Evolutionary conservation across 2,797 vertebrate genomes (phyloP).

Genomic region (Vespertilio murinus): DNA sequence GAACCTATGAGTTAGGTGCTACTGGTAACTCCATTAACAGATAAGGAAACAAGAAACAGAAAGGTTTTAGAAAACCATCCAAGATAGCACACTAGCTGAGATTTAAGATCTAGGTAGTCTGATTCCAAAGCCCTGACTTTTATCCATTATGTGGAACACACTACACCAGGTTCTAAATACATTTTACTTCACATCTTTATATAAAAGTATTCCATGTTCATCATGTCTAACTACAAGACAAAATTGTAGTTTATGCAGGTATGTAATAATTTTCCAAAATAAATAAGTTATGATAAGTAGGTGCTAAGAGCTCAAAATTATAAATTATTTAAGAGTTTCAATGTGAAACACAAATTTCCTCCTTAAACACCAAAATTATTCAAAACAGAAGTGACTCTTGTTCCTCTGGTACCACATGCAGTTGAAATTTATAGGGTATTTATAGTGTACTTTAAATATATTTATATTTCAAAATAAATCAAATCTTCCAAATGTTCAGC

Average conservation of each 20-base stretch:
- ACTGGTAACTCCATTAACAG: not conserved
- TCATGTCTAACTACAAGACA: not conserved
- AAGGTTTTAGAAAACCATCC: not conserved
- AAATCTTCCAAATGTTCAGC: not conserved
- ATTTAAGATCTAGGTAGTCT: not conserved
- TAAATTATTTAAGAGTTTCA: not conserved
- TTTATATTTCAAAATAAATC: conserved; percentile 51
- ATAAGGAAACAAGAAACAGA: conserved; percentile 14
- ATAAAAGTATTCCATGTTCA: not conserved
- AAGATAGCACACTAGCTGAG: not conserved
- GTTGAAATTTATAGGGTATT: not conserved
- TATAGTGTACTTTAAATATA: not conserved
- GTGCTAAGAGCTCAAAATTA: conserved; percentile 48
- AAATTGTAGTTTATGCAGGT: not conserved
- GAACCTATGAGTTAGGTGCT: not conserved
- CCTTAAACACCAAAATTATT: conserved; percentile 36
- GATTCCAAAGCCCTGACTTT: not conserved
- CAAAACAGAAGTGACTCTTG: conserved; percentile 39
- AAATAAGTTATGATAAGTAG: not conserved
- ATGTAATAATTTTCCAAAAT: conserved; percentile 35
- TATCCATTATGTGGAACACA: not conserved
- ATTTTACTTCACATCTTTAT: not conserved
- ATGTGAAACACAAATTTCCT: conserved; percentile 24
- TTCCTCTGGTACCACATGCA: conserved; percentile 33
- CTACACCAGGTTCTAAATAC: not conserved